Evolutionary conservation across 2,113 vertebrate species (phyloP).

Genomic region (Menidia beryllina): DNA sequence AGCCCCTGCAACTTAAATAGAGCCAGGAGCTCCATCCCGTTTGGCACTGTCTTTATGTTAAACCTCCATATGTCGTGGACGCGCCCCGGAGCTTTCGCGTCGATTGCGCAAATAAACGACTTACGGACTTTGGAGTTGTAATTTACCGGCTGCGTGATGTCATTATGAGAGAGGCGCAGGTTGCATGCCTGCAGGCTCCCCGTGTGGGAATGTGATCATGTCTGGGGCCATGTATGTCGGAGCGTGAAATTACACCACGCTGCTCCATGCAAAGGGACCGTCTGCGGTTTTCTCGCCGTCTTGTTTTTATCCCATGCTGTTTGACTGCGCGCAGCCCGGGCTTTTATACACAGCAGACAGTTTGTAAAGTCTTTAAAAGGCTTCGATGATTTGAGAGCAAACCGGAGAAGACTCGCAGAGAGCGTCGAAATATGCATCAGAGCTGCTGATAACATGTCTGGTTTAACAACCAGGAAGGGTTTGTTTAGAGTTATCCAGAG

Average conservation of each 20-base stretch:
- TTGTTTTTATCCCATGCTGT: conserved; percentile 14
- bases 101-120: neutral
- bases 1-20: neutral
- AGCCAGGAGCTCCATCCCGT: neutral
- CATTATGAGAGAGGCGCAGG: conserved; percentile 11
- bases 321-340: conserved; percentile 8
- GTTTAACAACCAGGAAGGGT: neutral
- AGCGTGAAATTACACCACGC: conserved; percentile 42
- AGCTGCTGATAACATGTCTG: neutral
- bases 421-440: neutral
- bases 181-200: conserved; percentile 23
- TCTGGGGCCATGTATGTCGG: conserved; percentile 3
- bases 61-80: neutral
- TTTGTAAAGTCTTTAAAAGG: conserved; percentile 36
- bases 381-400: conserved; percentile 4
- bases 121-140: neutral
- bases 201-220: conserved; percentile 18
- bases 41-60: neutral
- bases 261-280: conserved; percentile 7
- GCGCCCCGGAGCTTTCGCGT: neutral
- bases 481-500: no score
- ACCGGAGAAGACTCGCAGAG: neutral
- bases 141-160: conserved; percentile 15
- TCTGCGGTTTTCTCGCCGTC: conserved; percentile 63
- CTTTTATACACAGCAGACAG: conserved; percentile 24